phyloP scores from a whole-genome alignment of 2,113 vertebrate genomes.

The Gavialis gangeticus region DNA sequence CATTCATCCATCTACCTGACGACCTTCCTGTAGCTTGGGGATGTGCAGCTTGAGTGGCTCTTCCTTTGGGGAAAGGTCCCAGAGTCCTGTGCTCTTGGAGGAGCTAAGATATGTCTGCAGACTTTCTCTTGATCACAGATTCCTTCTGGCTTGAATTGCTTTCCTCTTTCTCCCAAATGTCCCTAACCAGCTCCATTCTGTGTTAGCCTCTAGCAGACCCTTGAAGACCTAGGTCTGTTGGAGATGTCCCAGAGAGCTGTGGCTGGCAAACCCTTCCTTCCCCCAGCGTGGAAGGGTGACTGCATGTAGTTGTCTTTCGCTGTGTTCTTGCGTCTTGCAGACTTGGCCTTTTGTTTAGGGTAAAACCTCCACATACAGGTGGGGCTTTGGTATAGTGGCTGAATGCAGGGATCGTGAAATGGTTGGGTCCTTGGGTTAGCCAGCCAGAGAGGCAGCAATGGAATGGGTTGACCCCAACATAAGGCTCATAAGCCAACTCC shows the following conservation, averaged over 20 bases:
- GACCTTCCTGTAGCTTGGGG: too few relatives aligned
- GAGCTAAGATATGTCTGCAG: neutral
- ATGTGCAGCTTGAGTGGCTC: neutral
- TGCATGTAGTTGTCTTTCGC: neutral
- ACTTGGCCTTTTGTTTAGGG: neutral
- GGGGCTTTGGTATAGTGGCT: neutral
- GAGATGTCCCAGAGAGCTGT: too few relatives aligned
- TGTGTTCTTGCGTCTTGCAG: neutral
- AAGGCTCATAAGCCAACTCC: too few relatives aligned
- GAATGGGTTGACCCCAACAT: neutral
- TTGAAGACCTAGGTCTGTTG: too few relatives aligned
- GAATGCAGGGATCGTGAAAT: neutral
- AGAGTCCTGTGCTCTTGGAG: neutral
- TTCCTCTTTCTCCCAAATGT: neutral
- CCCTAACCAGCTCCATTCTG: neutral
- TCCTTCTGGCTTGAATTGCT: neutral
- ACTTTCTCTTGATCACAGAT: neutral
- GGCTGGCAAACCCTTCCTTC: neutral
- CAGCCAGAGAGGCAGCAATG: neutral
- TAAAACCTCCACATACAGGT: neutral
- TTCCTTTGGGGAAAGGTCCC: neutral
- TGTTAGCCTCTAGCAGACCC: conserved; percentile 8
- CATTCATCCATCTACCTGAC: too few relatives aligned
- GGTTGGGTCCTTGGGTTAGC: neutral
- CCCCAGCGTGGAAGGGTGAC: neutral